Percentiles rank a stretch among this genome's conserved stretches.
These are phyloP conservation scores for Orientallactaga bullata DNA, from an alignment of 2,113 vertebrate genomes.

Conservation along the genomic window DNA sequence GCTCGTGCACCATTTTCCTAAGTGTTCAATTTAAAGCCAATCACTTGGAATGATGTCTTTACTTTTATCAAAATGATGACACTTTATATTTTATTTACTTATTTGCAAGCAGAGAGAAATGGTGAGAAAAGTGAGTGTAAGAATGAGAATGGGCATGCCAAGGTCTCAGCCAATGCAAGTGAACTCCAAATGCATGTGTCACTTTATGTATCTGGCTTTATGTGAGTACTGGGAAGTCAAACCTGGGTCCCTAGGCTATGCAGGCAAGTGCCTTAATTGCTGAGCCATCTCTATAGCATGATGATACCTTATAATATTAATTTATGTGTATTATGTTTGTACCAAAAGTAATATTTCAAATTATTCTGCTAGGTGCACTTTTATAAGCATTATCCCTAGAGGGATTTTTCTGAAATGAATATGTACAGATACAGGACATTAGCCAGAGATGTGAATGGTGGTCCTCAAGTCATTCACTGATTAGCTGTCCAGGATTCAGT, in stretches of 20 bases:
- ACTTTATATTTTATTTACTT: not conserved
- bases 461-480: slow-evolving; percentile 6
- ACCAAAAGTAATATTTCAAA: slow-evolving; percentile 33
- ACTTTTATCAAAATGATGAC: not conserved
- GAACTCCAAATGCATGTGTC: too few relatives aligned
- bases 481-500: slow-evolving; percentile 36
- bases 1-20: not conserved
- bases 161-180: too few relatives aligned
- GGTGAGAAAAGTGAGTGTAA: too few relatives aligned
- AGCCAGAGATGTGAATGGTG: not conserved
- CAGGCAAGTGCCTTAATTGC: too few relatives aligned
- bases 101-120: too few relatives aligned
- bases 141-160: too few relatives aligned
- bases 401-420: not conserved
- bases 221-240: too few relatives aligned
- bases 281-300: too few relatives aligned
- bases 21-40: not conserved
- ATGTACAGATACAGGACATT: not conserved
- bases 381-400: not conserved
- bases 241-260: too few relatives aligned
- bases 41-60: not conserved
- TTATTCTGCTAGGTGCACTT: not conserved
- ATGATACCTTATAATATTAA: not conserved
- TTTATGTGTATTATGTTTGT: not conserved
- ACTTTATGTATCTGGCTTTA: too few relatives aligned